phyloP scores from a whole-genome alignment of 1,140 invertebrate species.

The Pseudomyrmex pallidus region DNA sequence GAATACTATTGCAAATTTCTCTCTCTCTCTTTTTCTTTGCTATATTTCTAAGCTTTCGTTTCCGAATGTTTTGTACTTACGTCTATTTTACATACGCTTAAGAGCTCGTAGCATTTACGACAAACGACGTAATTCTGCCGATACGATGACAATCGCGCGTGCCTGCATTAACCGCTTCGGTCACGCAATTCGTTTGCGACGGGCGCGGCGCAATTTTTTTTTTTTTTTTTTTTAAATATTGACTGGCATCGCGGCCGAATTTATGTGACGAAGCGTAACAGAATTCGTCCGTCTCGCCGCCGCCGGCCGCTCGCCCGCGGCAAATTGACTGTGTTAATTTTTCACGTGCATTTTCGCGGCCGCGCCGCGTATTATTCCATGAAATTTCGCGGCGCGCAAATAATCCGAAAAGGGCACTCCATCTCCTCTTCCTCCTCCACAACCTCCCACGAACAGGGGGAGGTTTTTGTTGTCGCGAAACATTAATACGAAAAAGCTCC shows the following conservation, averaged over 20 bases:
- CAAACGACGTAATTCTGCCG: conserved; percentile 30
- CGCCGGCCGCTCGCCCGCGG: conserved; percentile 54
- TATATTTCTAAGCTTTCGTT: no score
- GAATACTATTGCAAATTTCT: no score
- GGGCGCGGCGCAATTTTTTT: background rate
- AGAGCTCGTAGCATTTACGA: conserved; percentile 18
- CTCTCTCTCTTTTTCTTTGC: no score
- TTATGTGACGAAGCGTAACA: conserved; percentile 72
- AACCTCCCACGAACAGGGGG: conserved; percentile 51
- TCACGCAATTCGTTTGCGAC: background rate
- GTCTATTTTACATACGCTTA: no score
- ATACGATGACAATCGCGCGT: background rate
- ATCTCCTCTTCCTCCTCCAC: conserved; percentile 37
- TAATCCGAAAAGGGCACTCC: conserved; percentile 73
- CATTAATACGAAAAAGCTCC: conserved; percentile 75
- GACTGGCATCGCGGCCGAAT: conserved; percentile 65
- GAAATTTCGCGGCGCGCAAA: conserved; percentile 74
- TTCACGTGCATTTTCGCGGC: conserved; percentile 73
- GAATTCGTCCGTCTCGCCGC: conserved; percentile 62
- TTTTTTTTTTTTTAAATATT: conserved; percentile 63
- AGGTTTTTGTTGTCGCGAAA: conserved; percentile 67
- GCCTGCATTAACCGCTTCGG: conserved; percentile 15
- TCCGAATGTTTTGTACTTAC: no score
- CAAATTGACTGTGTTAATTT: conserved; percentile 74
- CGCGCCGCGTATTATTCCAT: conserved; percentile 69